Conservation (phyloP, 2,797 vertebrate genomes). For the Eulemur albifrons region DNA sequence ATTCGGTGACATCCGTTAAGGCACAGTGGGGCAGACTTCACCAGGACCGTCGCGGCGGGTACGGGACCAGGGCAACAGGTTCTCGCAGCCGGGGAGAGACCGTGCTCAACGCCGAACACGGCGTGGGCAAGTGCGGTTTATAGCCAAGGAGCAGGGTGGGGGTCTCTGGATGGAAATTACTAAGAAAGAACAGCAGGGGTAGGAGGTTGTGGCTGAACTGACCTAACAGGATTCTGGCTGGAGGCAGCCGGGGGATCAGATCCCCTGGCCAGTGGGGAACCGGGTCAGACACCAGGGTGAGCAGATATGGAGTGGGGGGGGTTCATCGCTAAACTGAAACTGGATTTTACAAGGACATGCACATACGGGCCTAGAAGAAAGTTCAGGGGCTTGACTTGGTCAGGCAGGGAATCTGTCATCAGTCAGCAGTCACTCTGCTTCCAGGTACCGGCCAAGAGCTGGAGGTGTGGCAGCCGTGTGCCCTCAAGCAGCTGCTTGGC, state of each 20-base stretch:
- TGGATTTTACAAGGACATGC: neutral
- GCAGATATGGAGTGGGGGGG: neutral
- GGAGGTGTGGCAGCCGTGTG: neutral
- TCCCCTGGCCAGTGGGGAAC: too few relatives aligned
- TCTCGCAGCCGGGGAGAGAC: neutral
- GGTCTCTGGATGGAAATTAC: neutral
- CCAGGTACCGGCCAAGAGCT: neutral
- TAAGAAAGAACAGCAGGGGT: neutral
- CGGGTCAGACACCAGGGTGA: neutral
- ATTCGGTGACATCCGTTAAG: neutral
- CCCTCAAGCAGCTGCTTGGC: neutral
- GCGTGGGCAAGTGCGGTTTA: neutral
- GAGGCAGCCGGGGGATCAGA: too few relatives aligned
- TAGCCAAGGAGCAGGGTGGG: neutral
- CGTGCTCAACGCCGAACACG: neutral
- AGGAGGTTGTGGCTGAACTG: neutral
- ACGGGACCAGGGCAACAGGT: neutral
- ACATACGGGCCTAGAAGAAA: neutral
- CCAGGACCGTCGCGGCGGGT: neutral
- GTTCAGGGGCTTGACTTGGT: neutral
- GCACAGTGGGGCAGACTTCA: neutral
- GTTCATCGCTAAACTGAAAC: neutral
- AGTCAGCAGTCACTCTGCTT: neutral
- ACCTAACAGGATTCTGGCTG: neutral
- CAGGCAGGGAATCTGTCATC: neutral